Percentiles rank a stretch among this genome's conserved stretches.
Conservation (phyloP, 2,797 vertebrate species). For the Moxostoma hubbsi region DNA sequence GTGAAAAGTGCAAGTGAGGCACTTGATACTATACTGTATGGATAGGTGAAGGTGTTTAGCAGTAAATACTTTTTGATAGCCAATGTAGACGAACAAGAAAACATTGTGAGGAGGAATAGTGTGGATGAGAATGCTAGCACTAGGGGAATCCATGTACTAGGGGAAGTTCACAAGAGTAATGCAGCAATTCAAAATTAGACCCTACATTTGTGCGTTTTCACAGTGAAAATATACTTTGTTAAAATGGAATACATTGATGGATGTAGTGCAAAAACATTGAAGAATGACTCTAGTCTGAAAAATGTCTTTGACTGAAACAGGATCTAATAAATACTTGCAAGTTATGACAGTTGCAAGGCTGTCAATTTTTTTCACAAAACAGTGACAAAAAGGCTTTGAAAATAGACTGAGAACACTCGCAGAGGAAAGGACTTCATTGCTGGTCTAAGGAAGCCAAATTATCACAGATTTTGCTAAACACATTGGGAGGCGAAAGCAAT, state of each 20-base stretch:
- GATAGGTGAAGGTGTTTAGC: not conserved
- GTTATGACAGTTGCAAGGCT: too few relatives aligned
- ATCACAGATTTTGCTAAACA: not conserved
- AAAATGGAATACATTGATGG: too few relatives aligned
- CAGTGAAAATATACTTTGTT: too few relatives aligned
- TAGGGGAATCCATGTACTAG: not conserved
- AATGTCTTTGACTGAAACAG: too few relatives aligned
- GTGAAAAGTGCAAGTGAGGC: not conserved
- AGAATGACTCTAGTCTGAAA: too few relatives aligned
- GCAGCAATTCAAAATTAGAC: not conserved
- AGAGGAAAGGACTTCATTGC: not conserved
- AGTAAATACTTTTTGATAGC: not conserved
- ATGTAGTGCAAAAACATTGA: not conserved
- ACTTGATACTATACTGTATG: not conserved
- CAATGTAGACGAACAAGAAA: not conserved
- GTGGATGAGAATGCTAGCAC: not conserved
- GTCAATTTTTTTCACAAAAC: too few relatives aligned
- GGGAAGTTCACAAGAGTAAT: not conserved
- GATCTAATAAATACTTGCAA: too few relatives aligned
- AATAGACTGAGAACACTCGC: not conserved
- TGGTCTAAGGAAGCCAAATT: conserved; percentile 8
- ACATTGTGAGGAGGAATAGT: not conserved
- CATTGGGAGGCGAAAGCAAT: not conserved
- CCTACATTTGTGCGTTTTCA: not conserved
- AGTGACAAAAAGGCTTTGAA: not conserved